Evolutionary conservation across 35 echinoderm and acorn worm genomes (phyloP).

Genomic region (Lytechinus pictus): DNA sequence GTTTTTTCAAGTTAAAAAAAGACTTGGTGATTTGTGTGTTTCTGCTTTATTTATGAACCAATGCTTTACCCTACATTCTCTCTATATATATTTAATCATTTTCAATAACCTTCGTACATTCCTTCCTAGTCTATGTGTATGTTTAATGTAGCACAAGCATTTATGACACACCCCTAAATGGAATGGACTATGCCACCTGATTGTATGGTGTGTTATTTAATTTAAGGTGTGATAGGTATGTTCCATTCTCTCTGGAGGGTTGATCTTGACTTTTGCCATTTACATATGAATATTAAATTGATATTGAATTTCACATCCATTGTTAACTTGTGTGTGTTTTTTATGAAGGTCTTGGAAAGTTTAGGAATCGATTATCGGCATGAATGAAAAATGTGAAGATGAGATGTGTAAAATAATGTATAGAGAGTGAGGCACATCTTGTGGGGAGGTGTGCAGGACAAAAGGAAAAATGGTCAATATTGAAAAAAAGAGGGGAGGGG

Average conservation of each 20-base stretch:
- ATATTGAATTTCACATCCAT: not conserved
- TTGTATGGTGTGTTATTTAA: not conserved
- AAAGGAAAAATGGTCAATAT: too few relatives aligned
- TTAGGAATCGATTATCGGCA: too few relatives aligned
- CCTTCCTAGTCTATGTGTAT: not conserved
- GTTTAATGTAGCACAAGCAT: not conserved
- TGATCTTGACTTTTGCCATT: not conserved
- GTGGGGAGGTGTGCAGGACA: too few relatives aligned
- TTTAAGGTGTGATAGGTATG: not conserved
- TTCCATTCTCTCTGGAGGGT: slow-evolving; percentile 1
- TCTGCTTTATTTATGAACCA: not conserved
- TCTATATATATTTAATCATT: not conserved
- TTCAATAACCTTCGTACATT: slow-evolving; percentile 5
- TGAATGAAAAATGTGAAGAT: too few relatives aligned
- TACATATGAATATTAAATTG: slow-evolving; percentile 18
- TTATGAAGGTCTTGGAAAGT: not conserved
- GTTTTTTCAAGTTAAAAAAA: too few relatives aligned
- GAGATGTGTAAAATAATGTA: too few relatives aligned
- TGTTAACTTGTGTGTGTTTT: not conserved
- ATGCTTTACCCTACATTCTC: not conserved
- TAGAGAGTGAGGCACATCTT: too few relatives aligned
- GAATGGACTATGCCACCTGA: slow-evolving; percentile 17
- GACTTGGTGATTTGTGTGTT: not conserved
- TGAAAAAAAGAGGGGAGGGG: too few relatives aligned
- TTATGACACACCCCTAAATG: slow-evolving; percentile 28